Evolutionary conservation across 2,797 vertebrate species (phyloP).

Genomic region (Netta rufina): DNA sequence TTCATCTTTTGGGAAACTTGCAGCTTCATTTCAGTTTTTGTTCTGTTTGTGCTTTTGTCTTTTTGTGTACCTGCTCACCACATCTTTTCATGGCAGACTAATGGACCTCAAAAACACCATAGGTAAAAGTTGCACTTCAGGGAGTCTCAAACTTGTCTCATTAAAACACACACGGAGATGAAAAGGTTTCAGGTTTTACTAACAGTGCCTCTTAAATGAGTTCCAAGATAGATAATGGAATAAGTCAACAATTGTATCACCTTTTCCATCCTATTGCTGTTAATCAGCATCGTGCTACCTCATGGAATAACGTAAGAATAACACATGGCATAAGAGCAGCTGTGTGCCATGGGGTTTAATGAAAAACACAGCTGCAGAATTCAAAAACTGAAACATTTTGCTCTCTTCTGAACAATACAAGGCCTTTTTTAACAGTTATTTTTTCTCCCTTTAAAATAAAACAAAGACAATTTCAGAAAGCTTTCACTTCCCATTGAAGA

Average conservation of each 20-base stretch:
- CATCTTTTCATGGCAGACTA: background rate
- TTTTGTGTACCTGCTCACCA: background rate
- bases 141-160: background rate
- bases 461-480: background rate
- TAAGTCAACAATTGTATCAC: background rate
- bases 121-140: background rate
- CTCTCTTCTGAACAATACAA: background rate
- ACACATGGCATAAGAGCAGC: background rate
- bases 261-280: background rate
- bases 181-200: background rate
- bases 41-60: background rate
- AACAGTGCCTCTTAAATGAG: background rate
- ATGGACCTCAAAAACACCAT: background rate
- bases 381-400: background rate
- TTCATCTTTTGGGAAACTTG: background rate
- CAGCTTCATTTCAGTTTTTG: background rate
- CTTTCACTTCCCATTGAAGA: background rate
- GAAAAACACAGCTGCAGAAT: background rate
- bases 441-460: background rate
- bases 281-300: background rate
- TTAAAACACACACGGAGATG: background rate
- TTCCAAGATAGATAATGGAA: background rate
- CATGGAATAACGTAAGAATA: background rate
- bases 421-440: accelerated
- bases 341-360: background rate